A percentile compares a stretch with the other conserved stretches of the same genome.
These are phyloP conservation scores for Donacobius atricapilla DNA, from an alignment of 2,113 vertebrate species.

Conservation along the genomic window DNA sequence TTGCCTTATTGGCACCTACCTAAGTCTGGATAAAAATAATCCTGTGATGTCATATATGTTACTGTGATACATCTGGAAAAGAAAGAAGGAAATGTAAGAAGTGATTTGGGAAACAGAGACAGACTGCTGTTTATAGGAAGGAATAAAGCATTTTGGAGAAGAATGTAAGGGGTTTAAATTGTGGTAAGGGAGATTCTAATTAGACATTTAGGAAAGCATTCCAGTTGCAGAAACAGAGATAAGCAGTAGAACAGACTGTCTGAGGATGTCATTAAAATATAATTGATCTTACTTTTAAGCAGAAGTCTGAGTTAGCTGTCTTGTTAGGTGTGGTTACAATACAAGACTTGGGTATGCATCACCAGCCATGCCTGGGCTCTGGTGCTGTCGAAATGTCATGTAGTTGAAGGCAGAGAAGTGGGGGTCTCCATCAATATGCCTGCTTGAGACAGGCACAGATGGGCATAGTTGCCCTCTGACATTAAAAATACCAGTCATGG, in stretches of 20 bases:
- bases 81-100: neutral
- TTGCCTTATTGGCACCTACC: neutral
- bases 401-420: fast-evolving
- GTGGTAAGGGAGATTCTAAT: neutral
- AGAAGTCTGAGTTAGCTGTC: neutral
- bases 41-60: neutral
- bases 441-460: neutral
- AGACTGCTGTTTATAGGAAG: neutral
- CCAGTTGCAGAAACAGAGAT: neutral
- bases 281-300: neutral
- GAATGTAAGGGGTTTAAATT: neutral
- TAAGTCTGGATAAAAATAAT: neutral
- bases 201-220: neutral
- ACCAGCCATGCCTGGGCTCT: fast-evolving
- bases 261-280: neutral
- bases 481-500: neutral
- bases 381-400: fast-evolving
- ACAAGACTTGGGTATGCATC: neutral
- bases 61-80: neutral
- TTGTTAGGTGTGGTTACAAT: neutral
- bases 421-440: neutral
- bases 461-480: neutral
- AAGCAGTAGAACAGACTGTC: neutral
- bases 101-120: neutral
- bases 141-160: neutral